Evolutionary conservation across 92 coral and sea anemone genomes (phyloP).

Genomic region (Zoanthus sansibaricus): DNA sequence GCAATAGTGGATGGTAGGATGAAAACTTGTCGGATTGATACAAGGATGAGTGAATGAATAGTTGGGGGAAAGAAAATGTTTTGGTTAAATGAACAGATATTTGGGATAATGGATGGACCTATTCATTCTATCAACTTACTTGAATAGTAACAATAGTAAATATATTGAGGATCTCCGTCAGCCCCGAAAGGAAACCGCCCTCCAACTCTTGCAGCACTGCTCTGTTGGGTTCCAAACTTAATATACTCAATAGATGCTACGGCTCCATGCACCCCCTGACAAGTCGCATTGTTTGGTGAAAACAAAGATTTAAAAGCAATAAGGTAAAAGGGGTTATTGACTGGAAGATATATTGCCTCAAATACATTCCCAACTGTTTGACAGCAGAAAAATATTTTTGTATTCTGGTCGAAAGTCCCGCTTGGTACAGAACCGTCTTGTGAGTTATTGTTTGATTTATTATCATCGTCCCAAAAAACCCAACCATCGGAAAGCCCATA

Average conservation of each 20-base stretch:
- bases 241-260: conserved; percentile 39
- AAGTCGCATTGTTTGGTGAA: conserved; percentile 11
- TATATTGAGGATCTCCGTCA: conserved; percentile 18
- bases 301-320: conserved; percentile 35
- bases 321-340: conserved; percentile 58
- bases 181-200: conserved; percentile 25
- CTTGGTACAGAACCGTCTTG: conserved; percentile 48
- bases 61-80: too few relatives aligned
- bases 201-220: neutral
- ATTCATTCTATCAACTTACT: neutral
- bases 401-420: conserved; percentile 56
- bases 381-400: conserved; percentile 61
- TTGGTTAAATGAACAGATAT: too few relatives aligned
- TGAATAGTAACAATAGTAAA: conserved; percentile 39
- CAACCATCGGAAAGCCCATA: conserved; percentile 54
- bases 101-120: too few relatives aligned
- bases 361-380: conserved; percentile 48
- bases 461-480: conserved; percentile 61
- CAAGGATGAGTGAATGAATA: too few relatives aligned
- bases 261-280: conserved; percentile 39
- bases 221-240: conserved; percentile 16
- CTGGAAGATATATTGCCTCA: conserved; percentile 53
- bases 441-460: conserved; percentile 34
- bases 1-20: too few relatives aligned
- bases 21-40: too few relatives aligned